These are phyloP conservation scores for Ciconia boyciana DNA, from an alignment of 2,113 vertebrate species.

Conservation along the genomic window DNA sequence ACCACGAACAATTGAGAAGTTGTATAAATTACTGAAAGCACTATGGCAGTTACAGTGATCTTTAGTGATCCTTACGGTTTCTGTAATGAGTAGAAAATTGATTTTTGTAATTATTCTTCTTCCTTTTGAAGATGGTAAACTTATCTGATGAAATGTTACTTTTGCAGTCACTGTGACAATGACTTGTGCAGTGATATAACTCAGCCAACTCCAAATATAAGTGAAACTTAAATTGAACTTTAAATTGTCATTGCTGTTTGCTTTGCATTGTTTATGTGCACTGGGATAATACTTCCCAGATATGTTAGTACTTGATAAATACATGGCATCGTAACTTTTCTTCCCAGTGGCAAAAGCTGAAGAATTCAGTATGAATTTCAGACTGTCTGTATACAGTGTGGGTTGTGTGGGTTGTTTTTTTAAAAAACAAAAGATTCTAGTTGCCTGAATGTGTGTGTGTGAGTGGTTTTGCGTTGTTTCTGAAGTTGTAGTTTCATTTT, in stretches of 20 bases:
- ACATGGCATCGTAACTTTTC: not conserved
- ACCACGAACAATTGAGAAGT: not conserved
- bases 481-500: not conserved
- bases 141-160: not conserved
- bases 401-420: not conserved
- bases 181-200: not conserved
- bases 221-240: not conserved
- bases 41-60: not conserved
- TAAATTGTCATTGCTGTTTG: not conserved
- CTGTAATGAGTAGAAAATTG: slow-evolving; percentile 17
- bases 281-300: not conserved
- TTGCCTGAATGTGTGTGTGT: not conserved
- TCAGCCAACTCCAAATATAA: not conserved
- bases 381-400: not conserved
- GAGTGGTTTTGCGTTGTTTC: not conserved
- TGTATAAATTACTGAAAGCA: not conserved
- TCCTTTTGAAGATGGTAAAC: not conserved
- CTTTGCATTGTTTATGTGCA: not conserved
- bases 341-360: not conserved
- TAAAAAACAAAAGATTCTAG: not conserved
- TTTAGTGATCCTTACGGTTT: not conserved
- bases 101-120: slow-evolving; percentile 4
- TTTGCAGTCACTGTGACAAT: not conserved
- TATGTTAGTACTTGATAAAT: not conserved
- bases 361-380: not conserved